Evolutionary conservation across 2,888 invertebrate genomes (phyloP).

Genomic region (Augiades crinisus): DNA sequence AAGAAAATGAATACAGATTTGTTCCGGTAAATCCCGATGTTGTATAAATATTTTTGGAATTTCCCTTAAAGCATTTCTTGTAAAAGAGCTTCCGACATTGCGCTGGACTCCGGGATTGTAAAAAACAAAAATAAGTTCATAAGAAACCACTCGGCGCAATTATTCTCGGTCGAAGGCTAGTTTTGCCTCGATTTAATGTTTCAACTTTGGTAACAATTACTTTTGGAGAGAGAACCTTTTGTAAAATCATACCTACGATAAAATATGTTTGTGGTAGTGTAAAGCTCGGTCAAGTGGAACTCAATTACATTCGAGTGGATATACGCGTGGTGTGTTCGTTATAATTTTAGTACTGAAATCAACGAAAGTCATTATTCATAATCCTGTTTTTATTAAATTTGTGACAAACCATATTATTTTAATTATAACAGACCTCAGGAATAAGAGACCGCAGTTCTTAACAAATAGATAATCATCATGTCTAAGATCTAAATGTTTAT

Average conservation of each 20-base stretch:
- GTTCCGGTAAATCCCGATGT: conserved; percentile 67
- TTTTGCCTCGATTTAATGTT: conserved; percentile 29
- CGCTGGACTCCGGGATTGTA: conserved; percentile 47
- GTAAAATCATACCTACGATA: background rate
- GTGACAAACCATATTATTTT: too few species aligned
- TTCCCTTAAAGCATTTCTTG: conserved; percentile 69
- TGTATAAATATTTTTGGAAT: conserved; percentile 71
- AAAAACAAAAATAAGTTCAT: conserved; percentile 42
- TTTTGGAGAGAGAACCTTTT: conserved; percentile 1
- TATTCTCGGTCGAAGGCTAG: conserved; percentile 30
- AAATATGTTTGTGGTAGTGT: conserved; percentile 1
- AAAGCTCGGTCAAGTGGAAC: background rate
- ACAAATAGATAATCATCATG: too few species aligned
- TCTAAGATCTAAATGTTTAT: too few species aligned
- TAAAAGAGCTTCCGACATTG: conserved; percentile 63
- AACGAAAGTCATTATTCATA: background rate
- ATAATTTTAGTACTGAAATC: background rate
- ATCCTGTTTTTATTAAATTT: too few species aligned
- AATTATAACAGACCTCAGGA: too few species aligned
- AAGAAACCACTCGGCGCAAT: conserved; percentile 35
- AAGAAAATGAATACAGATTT: conserved; percentile 49
- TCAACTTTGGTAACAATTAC: conserved; percentile 16
- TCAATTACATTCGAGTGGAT: conserved; percentile 1
- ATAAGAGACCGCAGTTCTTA: too few species aligned
- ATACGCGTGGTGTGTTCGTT: background rate